Percentiles rank a stretch among this genome's conserved stretches.
Evolutionary conservation across 2,797 vertebrate species (phyloP).

Genomic region (Tadarida brasiliensis): DNA sequence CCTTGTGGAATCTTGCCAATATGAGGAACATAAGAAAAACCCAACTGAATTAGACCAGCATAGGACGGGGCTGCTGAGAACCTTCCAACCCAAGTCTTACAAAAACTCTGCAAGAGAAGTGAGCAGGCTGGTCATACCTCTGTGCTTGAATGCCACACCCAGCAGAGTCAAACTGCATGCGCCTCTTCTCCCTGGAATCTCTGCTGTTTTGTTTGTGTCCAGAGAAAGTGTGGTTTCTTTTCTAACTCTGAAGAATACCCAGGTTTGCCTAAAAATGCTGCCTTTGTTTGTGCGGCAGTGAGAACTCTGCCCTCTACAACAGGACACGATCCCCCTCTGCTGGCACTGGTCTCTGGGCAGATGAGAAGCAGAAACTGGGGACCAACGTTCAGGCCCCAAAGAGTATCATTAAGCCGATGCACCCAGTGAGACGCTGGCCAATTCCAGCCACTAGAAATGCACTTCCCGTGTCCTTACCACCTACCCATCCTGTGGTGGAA

Average conservation of each 20-base stretch:
- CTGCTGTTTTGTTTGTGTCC: constrained; percentile 72
- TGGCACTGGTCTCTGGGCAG: constrained; percentile 36
- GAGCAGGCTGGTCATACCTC: not conserved
- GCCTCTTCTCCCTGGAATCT: constrained; percentile 36
- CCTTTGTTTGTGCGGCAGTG: constrained; percentile 82
- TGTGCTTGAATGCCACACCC: not conserved
- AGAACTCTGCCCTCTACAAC: constrained; percentile 83
- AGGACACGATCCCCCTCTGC: constrained; percentile 78
- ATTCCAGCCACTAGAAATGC: not conserved
- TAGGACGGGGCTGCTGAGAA: not conserved
- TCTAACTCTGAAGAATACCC: constrained; percentile 83
- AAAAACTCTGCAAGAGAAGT: not conserved
- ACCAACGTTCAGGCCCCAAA: not conserved
- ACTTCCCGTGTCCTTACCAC: not conserved
- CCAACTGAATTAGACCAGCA: not conserved
- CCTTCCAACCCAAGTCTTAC: not conserved
- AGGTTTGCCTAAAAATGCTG: constrained; percentile 80
- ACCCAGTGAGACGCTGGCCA: not conserved
- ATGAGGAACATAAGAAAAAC: not conserved
- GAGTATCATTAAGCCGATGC: too few relatives aligned
- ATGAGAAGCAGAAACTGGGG: not conserved
- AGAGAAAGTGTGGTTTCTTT: constrained; percentile 80
- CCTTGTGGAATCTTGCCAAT: not conserved
- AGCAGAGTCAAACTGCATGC: not conserved
- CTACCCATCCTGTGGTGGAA: fast-evolving